Evolutionary conservation across 2,888 invertebrate species (phyloP).

Genomic region (Tachina fera): DNA sequence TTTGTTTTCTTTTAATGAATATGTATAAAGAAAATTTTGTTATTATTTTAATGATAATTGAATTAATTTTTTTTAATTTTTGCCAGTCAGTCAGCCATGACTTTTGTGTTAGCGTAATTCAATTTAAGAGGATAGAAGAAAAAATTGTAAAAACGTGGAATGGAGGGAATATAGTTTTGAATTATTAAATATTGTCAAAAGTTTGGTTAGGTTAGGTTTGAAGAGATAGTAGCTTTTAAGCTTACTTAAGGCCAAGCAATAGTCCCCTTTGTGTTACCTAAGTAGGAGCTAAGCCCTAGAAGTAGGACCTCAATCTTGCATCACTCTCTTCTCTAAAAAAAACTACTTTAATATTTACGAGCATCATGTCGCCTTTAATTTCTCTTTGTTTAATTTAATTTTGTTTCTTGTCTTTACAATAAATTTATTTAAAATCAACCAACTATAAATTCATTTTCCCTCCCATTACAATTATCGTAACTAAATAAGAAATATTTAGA

Average conservation of each 20-base stretch:
- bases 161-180: too few relatives aligned
- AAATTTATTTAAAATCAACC: constrained; percentile 48
- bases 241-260: too few relatives aligned
- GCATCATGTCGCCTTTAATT: not conserved
- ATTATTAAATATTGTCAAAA: too few relatives aligned
- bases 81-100: not conserved
- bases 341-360: not conserved
- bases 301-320: too few relatives aligned
- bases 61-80: too few relatives aligned
- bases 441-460: constrained; percentile 57
- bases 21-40: not conserved
- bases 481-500: constrained; percentile 35
- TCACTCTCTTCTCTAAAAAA: not conserved
- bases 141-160: too few relatives aligned
- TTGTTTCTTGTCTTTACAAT: not conserved
- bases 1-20: not conserved
- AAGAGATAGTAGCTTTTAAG: too few relatives aligned
- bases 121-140: not conserved
- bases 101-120: not conserved
- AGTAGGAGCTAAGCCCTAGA: too few relatives aligned
- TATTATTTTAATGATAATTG: constrained; percentile 20
- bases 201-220: too few relatives aligned
- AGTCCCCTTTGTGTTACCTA: too few relatives aligned
- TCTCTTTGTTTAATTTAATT: too few relatives aligned
- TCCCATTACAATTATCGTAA: constrained; percentile 61